Evolutionary conservation across 2,113 vertebrate species (phyloP).

Genomic region (Hemichromis elongatus): DNA sequence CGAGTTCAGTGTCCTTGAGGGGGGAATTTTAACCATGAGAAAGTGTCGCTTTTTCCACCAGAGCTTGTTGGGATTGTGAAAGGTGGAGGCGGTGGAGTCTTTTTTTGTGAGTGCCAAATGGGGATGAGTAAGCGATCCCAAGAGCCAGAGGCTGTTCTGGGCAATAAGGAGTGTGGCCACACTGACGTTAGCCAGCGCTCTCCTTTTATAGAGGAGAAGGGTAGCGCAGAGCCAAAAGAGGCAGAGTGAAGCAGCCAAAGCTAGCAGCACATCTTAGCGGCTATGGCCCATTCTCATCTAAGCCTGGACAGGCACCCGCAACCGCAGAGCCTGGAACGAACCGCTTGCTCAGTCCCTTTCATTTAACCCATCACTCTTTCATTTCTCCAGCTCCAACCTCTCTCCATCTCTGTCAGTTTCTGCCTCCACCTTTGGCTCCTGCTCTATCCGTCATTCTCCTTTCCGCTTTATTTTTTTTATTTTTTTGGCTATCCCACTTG

Average conservation of each 20-base stretch:
- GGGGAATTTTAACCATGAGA: background rate
- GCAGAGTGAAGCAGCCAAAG: constrained; percentile 20
- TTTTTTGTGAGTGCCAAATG: constrained; percentile 33
- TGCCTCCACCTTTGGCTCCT: constrained; percentile 35
- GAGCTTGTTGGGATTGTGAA: background rate
- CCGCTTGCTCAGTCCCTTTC: constrained; percentile 31
- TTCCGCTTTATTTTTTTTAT: background rate
- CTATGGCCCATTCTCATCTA: constrained; percentile 26
- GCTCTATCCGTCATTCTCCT: constrained; percentile 21
- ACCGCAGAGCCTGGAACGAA: constrained; percentile 41
- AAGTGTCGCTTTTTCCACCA: constrained; percentile 20
- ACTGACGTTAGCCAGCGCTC: constrained; percentile 20
- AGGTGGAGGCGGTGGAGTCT: constrained; percentile 1
- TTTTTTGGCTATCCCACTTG: background rate
- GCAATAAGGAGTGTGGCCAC: constrained; percentile 34
- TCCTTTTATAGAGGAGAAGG: constrained; percentile 26
- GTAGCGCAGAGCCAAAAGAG: constrained; percentile 5
- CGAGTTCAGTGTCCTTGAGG: background rate
- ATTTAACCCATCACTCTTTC: constrained; percentile 48
- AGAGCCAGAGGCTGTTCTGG: constrained; percentile 54
- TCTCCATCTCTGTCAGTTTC: constrained; percentile 34
- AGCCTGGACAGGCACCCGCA: constrained; percentile 54
- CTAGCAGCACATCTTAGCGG: constrained; percentile 32
- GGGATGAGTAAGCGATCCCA: constrained; percentile 34
- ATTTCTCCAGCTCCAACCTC: constrained; percentile 14